phyloP scores from a whole-genome alignment of 1,140 invertebrate species.

The Drosophila gunungcola region DNA sequence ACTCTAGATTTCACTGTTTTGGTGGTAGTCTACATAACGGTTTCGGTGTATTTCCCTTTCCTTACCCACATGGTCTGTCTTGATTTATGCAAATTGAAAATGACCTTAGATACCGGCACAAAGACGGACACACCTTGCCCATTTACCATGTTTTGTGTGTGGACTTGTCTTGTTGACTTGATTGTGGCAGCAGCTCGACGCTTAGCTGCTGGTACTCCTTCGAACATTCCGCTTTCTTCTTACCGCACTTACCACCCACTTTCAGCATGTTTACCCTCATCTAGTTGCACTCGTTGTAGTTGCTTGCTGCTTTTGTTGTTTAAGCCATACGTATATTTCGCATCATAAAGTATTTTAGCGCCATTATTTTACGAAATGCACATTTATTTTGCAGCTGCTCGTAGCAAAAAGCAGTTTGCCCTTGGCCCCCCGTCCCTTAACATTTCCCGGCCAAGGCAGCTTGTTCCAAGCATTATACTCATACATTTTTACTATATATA shows the following conservation, averaged over 20 bases:
- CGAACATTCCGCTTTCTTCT: not conserved
- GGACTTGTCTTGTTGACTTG: conserved; percentile 65
- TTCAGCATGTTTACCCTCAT: conserved; percentile 4
- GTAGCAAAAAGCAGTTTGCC: conserved; percentile 35
- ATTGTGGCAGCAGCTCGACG: conserved; percentile 69
- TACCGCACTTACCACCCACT: not conserved
- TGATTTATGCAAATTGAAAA: conserved; percentile 81
- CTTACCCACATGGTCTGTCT: conserved; percentile 51
- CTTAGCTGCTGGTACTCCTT: conserved; percentile 48
- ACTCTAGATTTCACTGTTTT: too few species aligned
- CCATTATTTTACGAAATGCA: conserved; percentile 78
- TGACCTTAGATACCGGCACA: conserved; percentile 69
- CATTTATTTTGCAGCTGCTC: conserved; percentile 76
- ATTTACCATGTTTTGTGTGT: conserved; percentile 60
- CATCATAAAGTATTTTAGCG: conserved; percentile 76
- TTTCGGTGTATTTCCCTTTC: not conserved
- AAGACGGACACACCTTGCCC: conserved; percentile 53
- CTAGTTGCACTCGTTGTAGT: conserved; percentile 31
- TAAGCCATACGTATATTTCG: conserved; percentile 55
- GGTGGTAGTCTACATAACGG: too few species aligned
- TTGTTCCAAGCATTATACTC: conserved; percentile 3
- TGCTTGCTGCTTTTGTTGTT: conserved; percentile 34
- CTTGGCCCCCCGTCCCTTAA: conserved; percentile 18
- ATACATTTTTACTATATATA: not conserved
- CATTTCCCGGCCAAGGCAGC: conserved; percentile 14